Evolutionary conservation across 2,113 vertebrate species (phyloP), one percentile per base, ranked within the genome.

Genomic region (Hiodon tergisus): DNA sequence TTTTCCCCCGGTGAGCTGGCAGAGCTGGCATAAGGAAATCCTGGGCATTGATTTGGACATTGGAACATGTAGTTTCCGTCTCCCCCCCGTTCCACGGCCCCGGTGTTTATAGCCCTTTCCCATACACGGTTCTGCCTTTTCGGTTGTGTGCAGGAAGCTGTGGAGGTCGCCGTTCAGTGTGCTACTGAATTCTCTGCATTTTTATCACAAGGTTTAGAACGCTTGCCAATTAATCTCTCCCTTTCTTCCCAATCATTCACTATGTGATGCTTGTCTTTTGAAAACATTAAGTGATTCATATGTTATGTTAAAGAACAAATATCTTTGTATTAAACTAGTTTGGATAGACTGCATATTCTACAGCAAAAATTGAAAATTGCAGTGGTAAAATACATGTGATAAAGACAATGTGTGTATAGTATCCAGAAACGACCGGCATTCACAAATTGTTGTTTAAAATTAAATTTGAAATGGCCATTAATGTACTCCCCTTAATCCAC

Each of bases 381-480:
- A 14, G 54, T 50, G 46, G 51, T 67, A 74, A 67, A 74, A 66
- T 10, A 65, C 13, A 54, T 65, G 60, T 13, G 31, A 31, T 31
- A 72, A 47, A 61, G 16, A 48, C 14, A 73, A 73, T 65, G n/a
- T 31, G 55, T 66, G 47, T 16, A 74, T 54, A 11, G 62, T 63
- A 67, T 66, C 47, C 62, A 46, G 52, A 54, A 46, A 66, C 54
- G 60, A 65, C 62, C 67, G 51, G 57, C 50, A 66, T 67, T 4
- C 62, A 55, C 61, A 63, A 57, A 74, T 67, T 10, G 67, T 66
- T 74, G 54, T 57, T 66, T 70, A 7, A 7, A 16, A 72, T 62
- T 48, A 52, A 62, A 58, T 51, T 72, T 50, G 59, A 63, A 59
- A 53, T 63, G 71, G 31, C 17, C 54, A 67, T 55, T 65, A 10